A percentile compares a stretch with the other conserved stretches of the same genome.
Evolutionary conservation across 2,113 vertebrate genomes (phyloP).

Genomic region (Forbesichthys agassizii): DNA sequence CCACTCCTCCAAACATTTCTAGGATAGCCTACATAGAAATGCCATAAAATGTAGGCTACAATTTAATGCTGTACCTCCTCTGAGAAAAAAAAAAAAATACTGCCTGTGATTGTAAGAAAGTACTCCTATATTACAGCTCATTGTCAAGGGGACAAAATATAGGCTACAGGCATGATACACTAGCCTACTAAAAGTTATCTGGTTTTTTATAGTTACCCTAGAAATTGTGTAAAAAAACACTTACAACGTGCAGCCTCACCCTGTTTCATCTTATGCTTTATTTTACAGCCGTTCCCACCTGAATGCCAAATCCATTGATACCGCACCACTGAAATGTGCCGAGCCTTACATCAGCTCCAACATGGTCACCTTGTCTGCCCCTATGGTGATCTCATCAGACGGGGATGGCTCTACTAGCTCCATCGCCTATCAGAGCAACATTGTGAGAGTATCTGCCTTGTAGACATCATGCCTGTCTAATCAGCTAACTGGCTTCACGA

Average conservation of each 20-base stretch:
- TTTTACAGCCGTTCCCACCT: constrained; percentile 90
- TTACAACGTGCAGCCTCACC: constrained; percentile 2
- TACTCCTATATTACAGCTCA: no score
- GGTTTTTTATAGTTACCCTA: no score
- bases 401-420: constrained; percentile 85
- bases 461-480: constrained; percentile 75
- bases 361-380: constrained; percentile 94
- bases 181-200: no score
- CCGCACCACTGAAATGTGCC: constrained; percentile 93
- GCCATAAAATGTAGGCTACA: no score
- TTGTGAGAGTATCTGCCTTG: constrained; percentile 97
- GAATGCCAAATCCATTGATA: constrained; percentile 95
- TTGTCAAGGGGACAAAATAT: no score
- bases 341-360: constrained; percentile 92
- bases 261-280: constrained; percentile 30
- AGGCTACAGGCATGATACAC: no score
- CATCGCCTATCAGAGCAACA: constrained; percentile 90
- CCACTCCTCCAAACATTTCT: no score
- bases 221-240: no score
- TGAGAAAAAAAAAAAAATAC: no score
- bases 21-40: no score
- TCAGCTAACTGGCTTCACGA: constrained; percentile 53
- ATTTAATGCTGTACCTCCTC: no score
- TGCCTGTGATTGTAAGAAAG: no score
- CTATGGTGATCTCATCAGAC: constrained; percentile 88